Conservation (phyloP, 2,888 invertebrate species). For the Acronicta psi region DNA sequence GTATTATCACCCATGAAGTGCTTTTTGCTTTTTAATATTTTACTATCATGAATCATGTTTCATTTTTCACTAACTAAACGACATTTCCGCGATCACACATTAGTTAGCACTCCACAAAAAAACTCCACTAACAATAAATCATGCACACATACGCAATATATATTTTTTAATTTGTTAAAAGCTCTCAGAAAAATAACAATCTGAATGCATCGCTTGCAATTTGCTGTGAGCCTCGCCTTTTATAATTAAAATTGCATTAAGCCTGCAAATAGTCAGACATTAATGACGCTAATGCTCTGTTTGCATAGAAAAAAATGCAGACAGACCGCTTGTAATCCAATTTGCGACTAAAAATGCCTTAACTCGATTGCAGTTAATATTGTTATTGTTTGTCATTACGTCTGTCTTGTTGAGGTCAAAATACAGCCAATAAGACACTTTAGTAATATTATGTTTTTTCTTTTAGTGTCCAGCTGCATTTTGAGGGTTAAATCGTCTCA, state of each 20-base stretch:
- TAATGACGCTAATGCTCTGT: constrained; percentile 82
- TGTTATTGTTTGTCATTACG: constrained; percentile 51
- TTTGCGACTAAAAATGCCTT: constrained; percentile 68
- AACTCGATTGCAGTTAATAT: constrained; percentile 60
- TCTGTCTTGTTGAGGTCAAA: constrained; percentile 41
- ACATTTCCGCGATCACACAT: constrained; percentile 40
- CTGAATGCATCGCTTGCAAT: constrained; percentile 82
- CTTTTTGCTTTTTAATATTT: constrained; percentile 1
- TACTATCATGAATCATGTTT: constrained; percentile 8
- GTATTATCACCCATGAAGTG: too few relatives aligned
- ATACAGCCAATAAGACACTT: constrained; percentile 25
- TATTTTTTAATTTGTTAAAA: constrained; percentile 87
- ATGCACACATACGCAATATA: constrained; percentile 47
- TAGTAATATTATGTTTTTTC: not conserved
- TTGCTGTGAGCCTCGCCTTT: constrained; percentile 80
- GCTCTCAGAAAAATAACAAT: constrained; percentile 85
- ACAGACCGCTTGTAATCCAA: constrained; percentile 71
- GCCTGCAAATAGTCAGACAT: constrained; percentile 74
- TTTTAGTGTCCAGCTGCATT: not conserved
- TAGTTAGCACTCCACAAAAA: constrained; percentile 31
- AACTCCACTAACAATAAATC: constrained; percentile 42
- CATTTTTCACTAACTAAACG: constrained; percentile 42
- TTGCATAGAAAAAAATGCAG: constrained; percentile 78
- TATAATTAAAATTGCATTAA: constrained; percentile 89
- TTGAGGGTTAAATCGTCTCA: too few relatives aligned